Evolutionary conservation across 2,888 invertebrate genomes (phyloP).

Genomic region (Sabatieria punctata): DNA sequence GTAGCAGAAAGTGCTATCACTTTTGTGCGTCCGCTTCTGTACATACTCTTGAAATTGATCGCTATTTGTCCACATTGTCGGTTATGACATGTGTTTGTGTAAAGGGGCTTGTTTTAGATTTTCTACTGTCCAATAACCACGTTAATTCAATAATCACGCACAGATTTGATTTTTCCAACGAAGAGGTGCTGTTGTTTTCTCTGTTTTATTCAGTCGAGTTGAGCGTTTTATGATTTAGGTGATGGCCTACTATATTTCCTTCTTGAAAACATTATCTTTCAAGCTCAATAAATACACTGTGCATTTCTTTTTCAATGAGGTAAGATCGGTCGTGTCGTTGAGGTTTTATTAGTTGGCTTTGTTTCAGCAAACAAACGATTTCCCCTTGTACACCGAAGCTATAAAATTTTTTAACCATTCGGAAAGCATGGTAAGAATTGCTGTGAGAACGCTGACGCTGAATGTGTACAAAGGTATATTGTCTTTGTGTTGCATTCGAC

Average conservation of each 20-base stretch:
- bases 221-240: conserved; percentile 37
- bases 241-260: conserved; percentile 99
- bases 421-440: conserved; percentile 97
- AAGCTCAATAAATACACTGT: conserved; percentile 95
- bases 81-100: too few species aligned
- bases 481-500: conserved; percentile 15
- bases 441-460: conserved; percentile 85
- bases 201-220: neutral
- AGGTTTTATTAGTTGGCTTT: neutral
- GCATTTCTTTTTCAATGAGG: conserved; percentile 99
- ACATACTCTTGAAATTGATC: too few species aligned
- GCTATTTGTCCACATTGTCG: too few species aligned
- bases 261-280: conserved; percentile 88
- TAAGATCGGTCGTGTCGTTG: conserved; percentile 13
- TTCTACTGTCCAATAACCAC: conserved; percentile 94
- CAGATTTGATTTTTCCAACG: conserved; percentile 97
- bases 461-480: conserved; percentile 60
- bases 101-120: conserved; percentile 63
- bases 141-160: conserved; percentile 98
- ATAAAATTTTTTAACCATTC: conserved; percentile 98
- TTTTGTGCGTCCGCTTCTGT: too few species aligned
- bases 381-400: conserved; percentile 94
- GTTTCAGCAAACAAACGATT: conserved; percentile 81
- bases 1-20: too few species aligned
- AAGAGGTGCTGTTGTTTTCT: conserved; percentile 49